phyloP scores from a whole-genome alignment of 2,113 vertebrate genomes.

The Tetraodon nigroviridis region DNA sequence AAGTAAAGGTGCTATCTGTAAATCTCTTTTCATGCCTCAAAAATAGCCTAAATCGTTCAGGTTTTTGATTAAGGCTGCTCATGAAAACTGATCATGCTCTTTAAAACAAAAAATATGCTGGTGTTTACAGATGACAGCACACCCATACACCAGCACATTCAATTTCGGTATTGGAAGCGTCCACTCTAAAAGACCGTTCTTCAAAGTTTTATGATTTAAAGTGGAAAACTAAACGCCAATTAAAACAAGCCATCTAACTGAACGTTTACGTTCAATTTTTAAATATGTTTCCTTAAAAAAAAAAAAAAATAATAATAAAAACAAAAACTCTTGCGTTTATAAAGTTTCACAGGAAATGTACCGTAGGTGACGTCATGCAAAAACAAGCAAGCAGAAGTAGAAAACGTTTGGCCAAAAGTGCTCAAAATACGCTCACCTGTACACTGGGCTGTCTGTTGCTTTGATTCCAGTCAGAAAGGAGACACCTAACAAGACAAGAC shows the following conservation, averaged over 20 bases:
- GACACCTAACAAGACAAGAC: background rate
- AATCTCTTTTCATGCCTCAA: constrained; percentile 13
- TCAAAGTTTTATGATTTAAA: too few species aligned
- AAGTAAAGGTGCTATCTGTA: background rate
- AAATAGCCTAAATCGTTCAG: constrained; percentile 14
- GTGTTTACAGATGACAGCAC: background rate
- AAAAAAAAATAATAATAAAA: background rate
- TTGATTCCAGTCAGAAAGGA: constrained; percentile 1
- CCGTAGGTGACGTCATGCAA: background rate
- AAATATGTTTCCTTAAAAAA: constrained; percentile 10
- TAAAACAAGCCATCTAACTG: too few species aligned
- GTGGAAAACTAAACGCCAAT: too few species aligned
- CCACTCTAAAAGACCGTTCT: too few species aligned
- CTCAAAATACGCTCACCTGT: constrained; percentile 43
- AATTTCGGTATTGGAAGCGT: background rate
- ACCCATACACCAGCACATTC: background rate
- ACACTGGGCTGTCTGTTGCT: constrained; percentile 4
- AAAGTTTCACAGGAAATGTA: constrained; percentile 23
- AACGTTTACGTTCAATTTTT: too few species aligned
- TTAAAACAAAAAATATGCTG: background rate
- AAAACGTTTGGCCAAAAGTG: background rate
- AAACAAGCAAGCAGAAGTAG: background rate
- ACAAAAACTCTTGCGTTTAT: background rate
- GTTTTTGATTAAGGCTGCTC: constrained; percentile 1
- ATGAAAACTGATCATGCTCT: background rate